A percentile compares a stretch with the other conserved stretches of the same genome.
phyloP scores from a whole-genome alignment of 2,113 vertebrate genomes.

The Poeciliopsis retropinna region DNA sequence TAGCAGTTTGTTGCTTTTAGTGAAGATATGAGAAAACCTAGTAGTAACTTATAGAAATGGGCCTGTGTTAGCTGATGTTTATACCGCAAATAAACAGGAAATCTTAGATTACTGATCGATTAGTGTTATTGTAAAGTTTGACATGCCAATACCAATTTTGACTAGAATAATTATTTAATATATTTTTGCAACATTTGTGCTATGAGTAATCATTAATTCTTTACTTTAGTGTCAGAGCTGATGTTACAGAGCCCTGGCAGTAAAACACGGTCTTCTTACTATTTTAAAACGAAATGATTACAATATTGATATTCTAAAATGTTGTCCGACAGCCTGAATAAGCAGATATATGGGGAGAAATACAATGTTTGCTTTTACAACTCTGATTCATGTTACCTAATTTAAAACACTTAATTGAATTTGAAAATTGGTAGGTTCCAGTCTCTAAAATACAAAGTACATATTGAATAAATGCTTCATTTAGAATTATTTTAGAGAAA shows the following conservation, averaged over 20 bases:
- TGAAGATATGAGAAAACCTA: background rate
- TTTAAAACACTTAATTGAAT: background rate
- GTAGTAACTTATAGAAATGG: background rate
- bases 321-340: background rate
- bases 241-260: background rate
- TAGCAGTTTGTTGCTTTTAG: background rate
- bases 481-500: background rate
- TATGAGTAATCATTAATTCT: background rate
- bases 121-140: no score
- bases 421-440: background rate
- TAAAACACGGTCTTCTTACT: background rate
- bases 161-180: background rate
- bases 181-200: background rate
- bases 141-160: no score
- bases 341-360: background rate
- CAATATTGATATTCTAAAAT: background rate
- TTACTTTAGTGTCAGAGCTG: background rate
- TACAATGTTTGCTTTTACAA: background rate
- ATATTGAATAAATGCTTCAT: background rate
- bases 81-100: background rate
- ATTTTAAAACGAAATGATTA: background rate
- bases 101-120: no score
- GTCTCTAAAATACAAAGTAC: background rate
- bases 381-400: background rate
- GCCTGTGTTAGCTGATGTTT: background rate